Base-by-base conservation (phyloP, 2,797 vertebrate species). In the Sparidentex hasta region DNA sequence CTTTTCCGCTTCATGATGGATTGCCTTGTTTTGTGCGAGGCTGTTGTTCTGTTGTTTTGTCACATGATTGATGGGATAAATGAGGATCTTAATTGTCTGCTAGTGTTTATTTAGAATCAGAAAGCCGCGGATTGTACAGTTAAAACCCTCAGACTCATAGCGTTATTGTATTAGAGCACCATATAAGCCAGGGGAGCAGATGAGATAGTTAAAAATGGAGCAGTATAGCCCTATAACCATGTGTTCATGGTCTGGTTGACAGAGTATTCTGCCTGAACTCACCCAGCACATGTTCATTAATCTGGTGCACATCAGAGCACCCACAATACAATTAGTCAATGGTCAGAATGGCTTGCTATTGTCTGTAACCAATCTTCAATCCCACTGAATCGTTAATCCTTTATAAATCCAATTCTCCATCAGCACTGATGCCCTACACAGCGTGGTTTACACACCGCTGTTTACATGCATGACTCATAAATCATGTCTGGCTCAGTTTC, bases 281-380 rank as follows among this genome's bases (percentile, higher is more conserved):
- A 77, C 61, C 70, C 79, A 84, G 80, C 88, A 87, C 88, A 90
- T 90, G 90, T 87, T 91, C 83, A 89, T 93, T 94, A 93, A 88
- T 90, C 79, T 90, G 76, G 76, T 88, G 79, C 89, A 90, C 85
- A 86, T 84, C 86, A 90, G 56, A 85, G 84, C 84, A 66, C 76
- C 84, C 82, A 82, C 85, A 82, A 75, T 80, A 79, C 78, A 92
- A 92, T 92, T 88, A 92, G 81, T 84, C 73, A 72, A 78, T 88
- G 81, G 80, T 61, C 80, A 87, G 84, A 90, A 81, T 47, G 55
- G 70, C 83, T 52, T 17, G 52, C 76, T 72, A 76, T 83, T 87
- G 86, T 89, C 69, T 81, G 68, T 67, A 76, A 76, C 65, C 74
- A 76, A 67, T 83, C 65, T 70, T 76, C 9, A 29, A 77, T 74